phyloP scores from a whole-genome alignment of 2,888 invertebrate species.

The Masnerella sp. region DNA sequence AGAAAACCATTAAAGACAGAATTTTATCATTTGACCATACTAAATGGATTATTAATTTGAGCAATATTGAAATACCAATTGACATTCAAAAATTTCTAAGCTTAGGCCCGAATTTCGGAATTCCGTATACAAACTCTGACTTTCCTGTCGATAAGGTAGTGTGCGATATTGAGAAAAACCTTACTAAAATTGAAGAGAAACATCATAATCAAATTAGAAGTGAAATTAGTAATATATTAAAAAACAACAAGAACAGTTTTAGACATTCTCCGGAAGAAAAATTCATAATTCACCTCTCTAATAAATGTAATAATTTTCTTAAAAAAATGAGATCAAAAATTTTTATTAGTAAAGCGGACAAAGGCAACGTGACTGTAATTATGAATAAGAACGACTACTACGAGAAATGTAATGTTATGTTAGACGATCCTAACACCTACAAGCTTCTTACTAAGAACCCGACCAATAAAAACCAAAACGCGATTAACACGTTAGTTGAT shows the following conservation, averaged over 20 bases:
- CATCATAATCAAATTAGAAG: background rate
- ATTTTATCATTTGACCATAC: conserved; percentile 1
- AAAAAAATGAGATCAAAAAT: background rate
- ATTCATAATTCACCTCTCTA: too few relatives aligned
- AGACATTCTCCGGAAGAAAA: too few relatives aligned
- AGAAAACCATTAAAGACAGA: background rate
- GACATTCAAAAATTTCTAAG: conserved; percentile 7
- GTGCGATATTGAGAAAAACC: background rate
- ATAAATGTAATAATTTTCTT: background rate
- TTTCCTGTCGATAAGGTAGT: background rate
- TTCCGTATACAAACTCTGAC: background rate
- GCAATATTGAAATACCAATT: background rate
- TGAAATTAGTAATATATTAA: conserved; percentile 7
- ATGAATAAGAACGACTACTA: conserved; percentile 3
- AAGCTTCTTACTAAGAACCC: background rate
- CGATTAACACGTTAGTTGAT: background rate
- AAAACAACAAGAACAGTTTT: background rate
- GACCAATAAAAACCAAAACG: background rate
- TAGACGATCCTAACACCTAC: background rate
- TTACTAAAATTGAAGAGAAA: too few relatives aligned
- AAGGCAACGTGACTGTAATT: conserved; percentile 8
- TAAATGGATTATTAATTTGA: conserved; percentile 13
- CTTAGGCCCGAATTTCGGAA: conserved; percentile 11
- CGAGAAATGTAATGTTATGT: background rate
- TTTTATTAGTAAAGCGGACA: background rate